Conservation (phyloP, 2,797 vertebrate species). For the Dallia pectoralis region DNA sequence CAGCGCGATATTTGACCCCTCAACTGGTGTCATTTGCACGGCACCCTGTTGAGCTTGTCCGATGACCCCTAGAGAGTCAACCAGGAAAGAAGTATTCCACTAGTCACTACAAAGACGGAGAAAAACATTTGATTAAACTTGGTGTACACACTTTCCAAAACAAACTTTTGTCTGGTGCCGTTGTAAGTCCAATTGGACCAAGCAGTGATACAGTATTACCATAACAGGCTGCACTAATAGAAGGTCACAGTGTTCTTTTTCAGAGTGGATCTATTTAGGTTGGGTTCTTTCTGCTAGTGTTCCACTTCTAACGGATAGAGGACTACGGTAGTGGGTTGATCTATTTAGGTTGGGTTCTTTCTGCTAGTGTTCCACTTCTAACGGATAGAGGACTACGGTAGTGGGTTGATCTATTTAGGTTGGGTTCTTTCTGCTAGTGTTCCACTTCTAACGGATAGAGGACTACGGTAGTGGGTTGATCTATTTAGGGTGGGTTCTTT, state of each 20-base stretch:
- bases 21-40: no score
- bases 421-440: background rate
- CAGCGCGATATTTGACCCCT: no score
- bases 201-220: background rate
- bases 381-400: no score
- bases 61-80: background rate
- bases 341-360: no score
- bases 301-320: no score
- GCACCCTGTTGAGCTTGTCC: no score
- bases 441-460: background rate
- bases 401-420: no score
- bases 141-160: background rate
- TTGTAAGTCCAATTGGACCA: background rate
- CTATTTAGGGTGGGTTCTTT: background rate
- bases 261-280: background rate
- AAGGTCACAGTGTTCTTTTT: background rate
- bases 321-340: no score
- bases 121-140: background rate
- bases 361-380: no score
- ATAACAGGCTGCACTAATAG: background rate
- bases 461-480: background rate
- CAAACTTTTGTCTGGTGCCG: background rate
- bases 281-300: no score
- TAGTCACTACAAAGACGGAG: background rate
- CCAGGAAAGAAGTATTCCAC: background rate